Percentiles rank a stretch among this genome's conserved stretches.
Conservation (phyloP, 1,140 invertebrate genomes). For the Sycophaga agraensis region DNA sequence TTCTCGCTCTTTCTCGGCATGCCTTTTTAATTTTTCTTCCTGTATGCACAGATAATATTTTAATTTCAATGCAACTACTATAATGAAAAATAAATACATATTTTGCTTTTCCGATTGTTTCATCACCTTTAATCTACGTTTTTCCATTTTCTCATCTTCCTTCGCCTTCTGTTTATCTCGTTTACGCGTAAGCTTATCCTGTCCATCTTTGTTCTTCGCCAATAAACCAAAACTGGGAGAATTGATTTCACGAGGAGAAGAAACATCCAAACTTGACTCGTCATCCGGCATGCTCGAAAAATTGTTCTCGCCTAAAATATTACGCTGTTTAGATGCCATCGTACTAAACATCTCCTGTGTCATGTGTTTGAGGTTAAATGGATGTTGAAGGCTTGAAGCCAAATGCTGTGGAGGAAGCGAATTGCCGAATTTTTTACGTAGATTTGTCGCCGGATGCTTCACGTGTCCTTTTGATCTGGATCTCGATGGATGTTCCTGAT, state of each 20-base stretch:
- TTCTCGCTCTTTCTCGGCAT: constrained; percentile 72
- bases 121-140: constrained; percentile 64
- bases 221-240: constrained; percentile 69
- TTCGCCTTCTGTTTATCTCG: constrained; percentile 74
- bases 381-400: constrained; percentile 48
- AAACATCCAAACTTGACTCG: constrained; percentile 69
- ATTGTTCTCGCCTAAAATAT: constrained; percentile 40
- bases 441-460: constrained; percentile 44
- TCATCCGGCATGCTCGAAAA: constrained; percentile 64
- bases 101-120: too few species aligned
- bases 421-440: constrained; percentile 53
- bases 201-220: constrained; percentile 64
- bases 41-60: neutral
- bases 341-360: constrained; percentile 53
- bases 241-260: constrained; percentile 69
- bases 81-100: neutral
- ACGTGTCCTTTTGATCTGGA: constrained; percentile 46
- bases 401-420: constrained; percentile 45
- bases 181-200: constrained; percentile 67
- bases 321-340: constrained; percentile 51
- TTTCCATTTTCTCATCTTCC: constrained; percentile 77
- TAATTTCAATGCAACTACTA: neutral
- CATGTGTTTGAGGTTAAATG: constrained; percentile 53
- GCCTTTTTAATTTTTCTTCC: constrained; percentile 71
- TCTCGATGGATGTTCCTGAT: constrained; percentile 45